These are phyloP conservation scores for Drosophila cyrtoloma DNA, from an alignment of 2,888 invertebrate genomes.

Conservation along the genomic window DNA sequence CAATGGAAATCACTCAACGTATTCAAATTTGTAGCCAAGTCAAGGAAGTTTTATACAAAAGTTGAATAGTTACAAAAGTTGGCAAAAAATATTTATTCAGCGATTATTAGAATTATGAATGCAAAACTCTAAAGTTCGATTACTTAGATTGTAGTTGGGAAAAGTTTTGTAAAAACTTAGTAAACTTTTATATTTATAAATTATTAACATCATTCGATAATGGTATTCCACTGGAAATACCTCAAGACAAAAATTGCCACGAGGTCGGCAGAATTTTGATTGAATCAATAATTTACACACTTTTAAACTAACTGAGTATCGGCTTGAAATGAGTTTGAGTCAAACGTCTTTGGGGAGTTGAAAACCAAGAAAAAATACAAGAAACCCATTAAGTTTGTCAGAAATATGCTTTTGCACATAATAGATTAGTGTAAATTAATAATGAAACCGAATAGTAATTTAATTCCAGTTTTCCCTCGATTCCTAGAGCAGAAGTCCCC, in stretches of 20 bases:
- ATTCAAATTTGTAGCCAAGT: not conserved
- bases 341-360: not conserved
- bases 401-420: not conserved
- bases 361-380: not conserved
- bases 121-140: not conserved
- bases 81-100: constrained; percentile 1
- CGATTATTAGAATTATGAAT: not conserved
- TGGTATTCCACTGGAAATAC: not conserved
- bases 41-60: not conserved
- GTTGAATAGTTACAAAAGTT: not conserved
- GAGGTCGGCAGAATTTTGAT: not conserved
- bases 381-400: not conserved
- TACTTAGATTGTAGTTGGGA: not conserved
- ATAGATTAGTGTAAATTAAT: constrained; percentile 28
- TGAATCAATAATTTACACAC: not conserved
- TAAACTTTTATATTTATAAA: not conserved
- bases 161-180: not conserved
- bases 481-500: not conserved
- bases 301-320: not conserved
- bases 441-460: constrained; percentile 18
- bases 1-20: not conserved
- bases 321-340: not conserved
- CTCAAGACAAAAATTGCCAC: not conserved
- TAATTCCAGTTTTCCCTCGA: constrained; percentile 2
- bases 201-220: not conserved